Evolutionary conservation across 2,888 invertebrate genomes (phyloP), one percentile per base, ranked within the genome.

Genomic region (Rotaria magnacalcarata): DNA sequence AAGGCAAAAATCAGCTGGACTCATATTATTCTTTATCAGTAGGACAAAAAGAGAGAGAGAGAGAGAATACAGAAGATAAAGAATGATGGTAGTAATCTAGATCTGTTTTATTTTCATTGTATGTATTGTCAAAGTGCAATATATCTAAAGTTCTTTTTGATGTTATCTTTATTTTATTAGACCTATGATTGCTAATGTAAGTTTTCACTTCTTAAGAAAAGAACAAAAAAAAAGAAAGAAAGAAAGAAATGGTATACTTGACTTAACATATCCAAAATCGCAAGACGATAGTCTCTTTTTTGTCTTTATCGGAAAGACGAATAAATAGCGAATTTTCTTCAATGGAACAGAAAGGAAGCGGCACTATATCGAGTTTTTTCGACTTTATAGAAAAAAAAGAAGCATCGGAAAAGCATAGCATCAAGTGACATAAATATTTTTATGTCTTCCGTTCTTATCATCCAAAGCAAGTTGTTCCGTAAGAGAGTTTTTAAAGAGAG

Each of bases 1-100:
- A 67, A 67, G 34, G 67, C 34, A 67, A 67, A 67, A 67, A 34
- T 67, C 67, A 67, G 67, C 67, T 67, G 67, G 67, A 67, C 34
- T 34, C 19, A 27, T 67, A 67, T 67, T 67, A 67, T 67, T 67
- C 67, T 67, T 67, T 67, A 19, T 16, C 67, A 67, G 67, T 67
- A 67, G 67, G 67, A 67, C 4, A 67, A 14, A 34, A 67, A 67
- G 34, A 34, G 6, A 41, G 7, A 7, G 7, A 7, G 54, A 54
- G 21, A 21, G 21, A 54, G 21, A 19, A 21, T 5, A 54, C 19
- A 54, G 34, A 34, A 5, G 67, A 34, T 2, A 19, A 34, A 67
- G 67, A 34, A 67, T 67, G 67, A 67, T 67, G 67, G 14, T 67
- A 27, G 67, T 67, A 67, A 67, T 67, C 67, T 14, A 67, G 67